Conservation (phyloP, 2,113 vertebrate genomes). For the Xiphias gladius region DNA sequence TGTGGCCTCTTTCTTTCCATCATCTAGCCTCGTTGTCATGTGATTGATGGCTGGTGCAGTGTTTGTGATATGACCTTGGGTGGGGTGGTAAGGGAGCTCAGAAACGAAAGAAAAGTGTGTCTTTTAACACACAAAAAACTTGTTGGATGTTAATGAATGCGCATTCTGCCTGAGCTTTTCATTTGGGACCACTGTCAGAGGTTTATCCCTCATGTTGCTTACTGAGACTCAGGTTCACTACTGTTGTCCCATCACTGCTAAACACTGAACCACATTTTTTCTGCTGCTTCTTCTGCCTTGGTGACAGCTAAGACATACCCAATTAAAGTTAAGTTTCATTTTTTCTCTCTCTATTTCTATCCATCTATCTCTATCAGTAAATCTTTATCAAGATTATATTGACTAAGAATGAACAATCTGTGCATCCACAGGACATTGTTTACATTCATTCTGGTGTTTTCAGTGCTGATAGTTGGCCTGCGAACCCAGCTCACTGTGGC, state of each 20-base stretch:
- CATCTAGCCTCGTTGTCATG: not conserved
- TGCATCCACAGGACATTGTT: not conserved
- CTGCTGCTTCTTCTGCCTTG: not conserved
- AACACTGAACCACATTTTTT: not conserved
- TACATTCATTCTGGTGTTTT: not conserved
- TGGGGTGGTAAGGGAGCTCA: not conserved
- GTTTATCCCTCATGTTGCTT: not conserved
- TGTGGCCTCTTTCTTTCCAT: conserved; percentile 34
- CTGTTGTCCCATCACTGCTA: conserved; percentile 4
- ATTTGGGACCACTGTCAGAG: not conserved
- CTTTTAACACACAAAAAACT: not conserved
- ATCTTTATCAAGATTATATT: not conserved
- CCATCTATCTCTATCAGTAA: not conserved
- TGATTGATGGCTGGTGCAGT: conserved; percentile 45
- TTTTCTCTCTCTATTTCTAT: not conserved
- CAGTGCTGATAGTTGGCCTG: not conserved
- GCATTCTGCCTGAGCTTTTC: not conserved
- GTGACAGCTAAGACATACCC: not conserved
- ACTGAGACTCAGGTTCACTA: not conserved
- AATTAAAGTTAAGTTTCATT: not conserved
- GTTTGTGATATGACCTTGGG: conserved; percentile 36
- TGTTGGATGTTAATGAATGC: not conserved
- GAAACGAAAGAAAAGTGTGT: not conserved
- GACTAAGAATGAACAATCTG: not conserved
- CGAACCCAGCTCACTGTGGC: too few relatives aligned